Evolutionary conservation across 2,888 invertebrate genomes (phyloP).

Genomic region (Melieria picta): DNA sequence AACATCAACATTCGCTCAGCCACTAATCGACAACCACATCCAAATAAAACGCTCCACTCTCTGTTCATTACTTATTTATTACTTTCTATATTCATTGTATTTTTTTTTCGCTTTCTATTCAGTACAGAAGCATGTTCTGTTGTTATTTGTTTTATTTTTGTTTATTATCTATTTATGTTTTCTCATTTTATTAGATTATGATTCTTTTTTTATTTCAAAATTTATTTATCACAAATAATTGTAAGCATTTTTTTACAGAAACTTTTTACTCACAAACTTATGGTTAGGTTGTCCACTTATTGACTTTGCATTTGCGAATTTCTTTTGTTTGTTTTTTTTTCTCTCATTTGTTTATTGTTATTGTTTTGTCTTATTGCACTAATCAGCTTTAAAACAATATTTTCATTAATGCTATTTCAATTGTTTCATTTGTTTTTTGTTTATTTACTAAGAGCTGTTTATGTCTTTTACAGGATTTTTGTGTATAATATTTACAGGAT

Average conservation of each 20-base stretch:
- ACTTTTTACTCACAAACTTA: constrained; percentile 9
- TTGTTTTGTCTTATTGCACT: no score
- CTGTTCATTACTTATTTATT: constrained; percentile 33
- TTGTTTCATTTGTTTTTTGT: no score
- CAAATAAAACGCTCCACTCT: constrained; percentile 10
- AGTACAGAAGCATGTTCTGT: neutral
- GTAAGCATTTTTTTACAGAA: constrained; percentile 43
- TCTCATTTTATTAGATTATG: constrained; percentile 25
- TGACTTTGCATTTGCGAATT: neutral
- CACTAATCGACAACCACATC: neutral
- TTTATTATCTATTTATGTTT: constrained; percentile 36
- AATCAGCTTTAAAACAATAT: no score
- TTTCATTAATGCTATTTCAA: no score
- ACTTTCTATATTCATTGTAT: constrained; percentile 33
- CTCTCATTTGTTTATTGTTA: no score
- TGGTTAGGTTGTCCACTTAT: constrained; percentile 31
- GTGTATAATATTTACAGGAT: no score
- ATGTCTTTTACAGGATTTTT: no score
- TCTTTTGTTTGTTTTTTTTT: no score
- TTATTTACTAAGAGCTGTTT: no score
- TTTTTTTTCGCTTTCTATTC: neutral
- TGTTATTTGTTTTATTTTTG: constrained; percentile 40
- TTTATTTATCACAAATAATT: constrained; percentile 49
- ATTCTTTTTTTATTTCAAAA: constrained; percentile 28
- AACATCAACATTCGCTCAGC: no score